Percentiles rank a stretch among this genome's conserved stretches.
These are phyloP conservation scores for Ascaphus truei DNA, from an alignment of 2,113 vertebrate species.

Conservation along the genomic window DNA sequence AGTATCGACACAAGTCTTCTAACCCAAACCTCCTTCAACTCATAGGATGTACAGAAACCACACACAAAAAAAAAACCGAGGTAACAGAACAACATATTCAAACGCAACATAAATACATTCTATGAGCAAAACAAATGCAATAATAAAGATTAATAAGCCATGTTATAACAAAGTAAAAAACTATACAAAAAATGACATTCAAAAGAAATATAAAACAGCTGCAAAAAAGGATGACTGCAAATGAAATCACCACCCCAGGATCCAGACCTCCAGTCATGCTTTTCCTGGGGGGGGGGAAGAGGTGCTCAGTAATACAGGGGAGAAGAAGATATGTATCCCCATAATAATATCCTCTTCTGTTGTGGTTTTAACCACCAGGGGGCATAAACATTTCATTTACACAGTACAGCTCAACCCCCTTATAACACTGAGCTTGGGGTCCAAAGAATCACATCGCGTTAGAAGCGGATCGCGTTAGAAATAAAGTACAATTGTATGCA, in stretches of 20 bases:
- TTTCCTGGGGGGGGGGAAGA: neutral
- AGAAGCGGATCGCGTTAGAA: too few relatives aligned
- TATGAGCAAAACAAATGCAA: neutral
- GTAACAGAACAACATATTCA: neutral
- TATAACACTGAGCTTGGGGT: too few relatives aligned
- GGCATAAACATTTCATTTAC: too few relatives aligned
- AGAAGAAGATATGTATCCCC: too few relatives aligned
- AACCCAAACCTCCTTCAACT: too few relatives aligned
- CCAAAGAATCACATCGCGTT: too few relatives aligned
- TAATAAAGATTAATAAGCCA: constrained; percentile 19
- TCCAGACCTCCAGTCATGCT: neutral
- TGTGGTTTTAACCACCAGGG: too few relatives aligned
- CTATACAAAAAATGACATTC: neutral
- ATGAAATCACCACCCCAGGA: neutral
- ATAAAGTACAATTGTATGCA: too few relatives aligned
- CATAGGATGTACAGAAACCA: too few relatives aligned
- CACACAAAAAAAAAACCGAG: neutral
- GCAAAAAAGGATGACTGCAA: neutral
- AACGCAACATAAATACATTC: neutral
- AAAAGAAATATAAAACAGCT: neutral
- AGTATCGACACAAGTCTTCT: too few relatives aligned
- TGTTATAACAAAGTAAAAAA: constrained; percentile 1
- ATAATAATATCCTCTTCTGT: too few relatives aligned
- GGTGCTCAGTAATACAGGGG: neutral
- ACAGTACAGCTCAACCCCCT: too few relatives aligned